These are phyloP conservation scores for Presbytis comata DNA, from an alignment of 2,797 vertebrate genomes.

Conservation along the genomic window DNA sequence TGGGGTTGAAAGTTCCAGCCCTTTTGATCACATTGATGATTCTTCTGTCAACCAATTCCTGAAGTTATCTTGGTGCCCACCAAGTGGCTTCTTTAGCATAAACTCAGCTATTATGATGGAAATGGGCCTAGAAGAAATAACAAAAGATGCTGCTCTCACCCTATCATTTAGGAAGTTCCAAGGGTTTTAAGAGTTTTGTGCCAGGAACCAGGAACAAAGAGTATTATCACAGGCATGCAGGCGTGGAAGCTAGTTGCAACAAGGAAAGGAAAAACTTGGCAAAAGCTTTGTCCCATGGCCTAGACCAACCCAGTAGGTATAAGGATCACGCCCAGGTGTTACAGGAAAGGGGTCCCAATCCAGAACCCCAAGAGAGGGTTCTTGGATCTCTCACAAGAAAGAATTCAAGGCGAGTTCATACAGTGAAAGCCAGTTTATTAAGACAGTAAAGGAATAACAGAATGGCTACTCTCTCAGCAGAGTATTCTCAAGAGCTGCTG, in stretches of 20 bases:
- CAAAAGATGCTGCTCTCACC: background rate
- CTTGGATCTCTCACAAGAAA: background rate
- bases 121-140: background rate
- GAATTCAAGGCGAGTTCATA: background rate
- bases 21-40: background rate
- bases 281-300: background rate
- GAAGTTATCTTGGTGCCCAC: background rate
- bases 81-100: background rate
- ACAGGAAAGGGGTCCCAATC: background rate
- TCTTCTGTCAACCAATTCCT: background rate
- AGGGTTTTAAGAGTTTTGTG: background rate
- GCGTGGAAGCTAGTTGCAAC: background rate
- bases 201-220: background rate
- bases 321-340: background rate
- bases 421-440: background rate
- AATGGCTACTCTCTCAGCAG: background rate
- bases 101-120: background rate
- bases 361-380: background rate
- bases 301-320: background rate
- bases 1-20: background rate
- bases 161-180: background rate
- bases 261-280: background rate
- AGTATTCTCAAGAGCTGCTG: background rate
- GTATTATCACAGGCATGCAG: background rate
- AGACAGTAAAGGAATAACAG: background rate